A percentile compares a stretch with the other conserved stretches of the same genome.
phyloP scores from a whole-genome alignment of 2,797 vertebrate species.

The Peromyscus eremicus region DNA sequence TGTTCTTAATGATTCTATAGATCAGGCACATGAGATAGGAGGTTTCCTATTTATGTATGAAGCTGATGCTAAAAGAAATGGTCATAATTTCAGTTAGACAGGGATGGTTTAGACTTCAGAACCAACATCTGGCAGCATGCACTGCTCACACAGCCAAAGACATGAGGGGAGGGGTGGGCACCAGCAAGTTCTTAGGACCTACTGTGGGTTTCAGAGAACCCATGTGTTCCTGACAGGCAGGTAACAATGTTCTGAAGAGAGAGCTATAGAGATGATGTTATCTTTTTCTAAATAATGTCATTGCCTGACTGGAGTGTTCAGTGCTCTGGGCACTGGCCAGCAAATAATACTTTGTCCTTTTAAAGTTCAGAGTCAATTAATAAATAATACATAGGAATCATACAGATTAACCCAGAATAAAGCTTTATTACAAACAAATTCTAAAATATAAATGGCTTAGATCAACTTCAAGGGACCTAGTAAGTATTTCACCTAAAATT shows the following conservation, averaged over 20 bases:
- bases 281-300: neutral
- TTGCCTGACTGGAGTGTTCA: neutral
- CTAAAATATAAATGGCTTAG: slow-evolving; percentile 28
- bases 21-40: neutral
- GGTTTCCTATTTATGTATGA: neutral
- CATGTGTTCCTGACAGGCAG: neutral
- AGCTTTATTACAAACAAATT: slow-evolving; percentile 51
- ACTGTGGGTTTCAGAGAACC: neutral
- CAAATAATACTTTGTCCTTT: slow-evolving; percentile 42
- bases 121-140: neutral
- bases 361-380: slow-evolving; percentile 59
- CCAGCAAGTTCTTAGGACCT: neutral
- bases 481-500: slow-evolving; percentile 3
- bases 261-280: neutral
- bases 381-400: slow-evolving; percentile 49
- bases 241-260: neutral
- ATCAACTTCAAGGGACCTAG: neutral
- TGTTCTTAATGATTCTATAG: neutral
- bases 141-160: neutral
- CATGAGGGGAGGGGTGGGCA: neutral
- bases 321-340: neutral
- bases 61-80: slow-evolving; percentile 17
- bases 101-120: neutral
- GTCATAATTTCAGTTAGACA: neutral
- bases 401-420: neutral